Conservation (phyloP, 2,113 vertebrate genomes). For the Herpetotheres cachinnans region DNA sequence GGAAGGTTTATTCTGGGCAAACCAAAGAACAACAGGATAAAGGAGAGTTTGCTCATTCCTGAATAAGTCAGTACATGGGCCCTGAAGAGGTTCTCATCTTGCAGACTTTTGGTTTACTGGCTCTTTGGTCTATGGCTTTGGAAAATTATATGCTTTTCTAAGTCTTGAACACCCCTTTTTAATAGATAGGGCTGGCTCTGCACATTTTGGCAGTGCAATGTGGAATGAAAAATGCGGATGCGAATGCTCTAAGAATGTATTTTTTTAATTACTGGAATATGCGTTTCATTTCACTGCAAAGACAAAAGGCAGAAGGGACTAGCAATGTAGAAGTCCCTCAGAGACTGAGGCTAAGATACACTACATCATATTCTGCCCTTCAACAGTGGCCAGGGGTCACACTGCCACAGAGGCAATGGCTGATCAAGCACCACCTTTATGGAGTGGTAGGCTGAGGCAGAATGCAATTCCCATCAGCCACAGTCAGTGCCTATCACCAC, state of each 20-base stretch:
- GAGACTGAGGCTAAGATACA: neutral
- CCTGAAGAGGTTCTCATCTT: neutral
- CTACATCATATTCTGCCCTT: neutral
- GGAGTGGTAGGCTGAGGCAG: neutral
- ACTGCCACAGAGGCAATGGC: neutral
- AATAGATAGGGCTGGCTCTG: neutral
- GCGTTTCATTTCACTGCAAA: neutral
- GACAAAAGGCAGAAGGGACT: neutral
- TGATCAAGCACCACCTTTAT: rapidly evolving
- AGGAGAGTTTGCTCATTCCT: neutral
- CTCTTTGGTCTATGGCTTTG: neutral
- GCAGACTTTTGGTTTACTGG: neutral
- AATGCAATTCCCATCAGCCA: neutral
- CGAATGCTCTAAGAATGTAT: neutral
- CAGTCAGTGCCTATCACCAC: neutral
- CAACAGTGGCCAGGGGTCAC: neutral
- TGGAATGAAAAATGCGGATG: neutral
- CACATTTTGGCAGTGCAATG: neutral
- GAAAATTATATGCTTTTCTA: neutral
- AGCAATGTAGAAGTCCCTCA: neutral
- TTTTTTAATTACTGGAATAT: neutral
- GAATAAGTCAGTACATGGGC: neutral
- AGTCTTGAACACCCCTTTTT: neutral
- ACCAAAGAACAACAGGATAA: neutral
- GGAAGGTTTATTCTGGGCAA: conserved; percentile 6